Percentiles rank a stretch among this genome's conserved stretches.
Evolutionary conservation across 2,888 invertebrate genomes (phyloP).

Genomic region (Luperina nickerlii): DNA sequence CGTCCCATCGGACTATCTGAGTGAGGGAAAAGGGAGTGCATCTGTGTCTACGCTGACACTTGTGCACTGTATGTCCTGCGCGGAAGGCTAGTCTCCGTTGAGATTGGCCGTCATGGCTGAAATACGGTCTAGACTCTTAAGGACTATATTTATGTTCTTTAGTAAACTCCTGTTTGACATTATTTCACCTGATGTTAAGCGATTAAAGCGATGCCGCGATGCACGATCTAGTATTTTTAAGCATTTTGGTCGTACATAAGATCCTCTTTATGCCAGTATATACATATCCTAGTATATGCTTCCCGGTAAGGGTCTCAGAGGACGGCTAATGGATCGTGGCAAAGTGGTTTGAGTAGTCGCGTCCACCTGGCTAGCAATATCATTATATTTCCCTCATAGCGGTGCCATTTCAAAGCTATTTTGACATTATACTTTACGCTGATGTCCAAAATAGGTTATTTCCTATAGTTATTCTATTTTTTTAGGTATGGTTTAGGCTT

Average conservation of each 20-base stretch:
- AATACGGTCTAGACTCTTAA: too few species aligned
- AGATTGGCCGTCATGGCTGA: too few species aligned
- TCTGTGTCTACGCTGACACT: too few species aligned
- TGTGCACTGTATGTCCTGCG: too few species aligned
- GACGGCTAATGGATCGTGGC: slow-evolving; percentile 51
- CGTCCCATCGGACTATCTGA: too few species aligned
- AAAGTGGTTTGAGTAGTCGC: slow-evolving; percentile 33
- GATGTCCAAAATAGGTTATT: slow-evolving; percentile 1
- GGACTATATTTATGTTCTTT: neutral
- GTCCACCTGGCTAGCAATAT: slow-evolving; percentile 17
- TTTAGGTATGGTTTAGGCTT: neutral
- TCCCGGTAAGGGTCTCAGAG: neutral
- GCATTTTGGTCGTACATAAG: neutral
- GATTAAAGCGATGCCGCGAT: neutral
- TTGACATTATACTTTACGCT: neutral
- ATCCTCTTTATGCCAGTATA: neutral
- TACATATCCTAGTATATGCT: slow-evolving; percentile 9
- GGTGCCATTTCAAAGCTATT: slow-evolving; percentile 8
- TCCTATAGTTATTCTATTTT: neutral
- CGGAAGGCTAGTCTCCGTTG: too few species aligned
- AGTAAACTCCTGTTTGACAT: neutral
- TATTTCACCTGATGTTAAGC: neutral
- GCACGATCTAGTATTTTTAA: neutral
- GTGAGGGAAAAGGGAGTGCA: too few species aligned
- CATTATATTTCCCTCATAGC: slow-evolving; percentile 11